Percentiles rank a stretch among this genome's conserved stretches.
Conservation (phyloP, 2,797 vertebrate species). For the Sparus aurata region DNA sequence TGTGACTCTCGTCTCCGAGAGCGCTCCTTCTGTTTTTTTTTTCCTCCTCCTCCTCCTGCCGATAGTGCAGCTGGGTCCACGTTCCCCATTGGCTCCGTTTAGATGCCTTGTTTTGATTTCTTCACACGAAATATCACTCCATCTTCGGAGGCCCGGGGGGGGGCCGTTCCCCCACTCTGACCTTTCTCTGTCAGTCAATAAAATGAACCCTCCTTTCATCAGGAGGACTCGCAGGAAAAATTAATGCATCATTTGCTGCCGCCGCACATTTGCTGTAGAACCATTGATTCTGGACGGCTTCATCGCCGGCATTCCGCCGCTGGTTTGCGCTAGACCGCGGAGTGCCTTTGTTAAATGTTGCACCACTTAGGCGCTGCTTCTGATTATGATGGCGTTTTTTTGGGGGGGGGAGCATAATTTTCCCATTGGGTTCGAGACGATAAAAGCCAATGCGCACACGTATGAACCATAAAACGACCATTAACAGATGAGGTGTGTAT, state of each 20-base stretch:
- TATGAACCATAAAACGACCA: background rate
- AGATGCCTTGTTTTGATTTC: conserved; percentile 74
- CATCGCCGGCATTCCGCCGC: conserved; percentile 1
- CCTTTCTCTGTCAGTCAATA: conserved; percentile 76
- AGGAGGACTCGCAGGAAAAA: conserved; percentile 37
- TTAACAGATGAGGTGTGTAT: background rate
- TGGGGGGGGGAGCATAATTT: no score
- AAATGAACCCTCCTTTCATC: conserved; percentile 64
- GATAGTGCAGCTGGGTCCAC: conserved; percentile 55
- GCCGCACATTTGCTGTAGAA: conserved; percentile 47
- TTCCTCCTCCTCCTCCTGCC: conserved; percentile 38
- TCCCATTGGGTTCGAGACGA: background rate
- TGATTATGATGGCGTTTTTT: background rate
- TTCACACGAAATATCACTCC: conserved; percentile 69
- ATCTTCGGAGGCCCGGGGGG: conserved; percentile 51
- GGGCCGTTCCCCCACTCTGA: conserved; percentile 63
- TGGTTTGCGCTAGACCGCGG: conserved; percentile 11
- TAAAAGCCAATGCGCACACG: background rate
- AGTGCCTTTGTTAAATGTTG: background rate
- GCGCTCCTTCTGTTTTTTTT: conserved; percentile 10
- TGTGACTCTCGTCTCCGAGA: conserved; percentile 34
- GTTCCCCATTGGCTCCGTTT: conserved; percentile 57
- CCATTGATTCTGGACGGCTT: conserved; percentile 22
- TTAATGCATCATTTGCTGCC: conserved; percentile 53
- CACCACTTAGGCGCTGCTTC: background rate